Percentiles rank a stretch among this genome's conserved stretches.
These are phyloP conservation scores for Urocyon cinereoargenteus DNA, from an alignment of 2,797 vertebrate species.

Conservation along the genomic window DNA sequence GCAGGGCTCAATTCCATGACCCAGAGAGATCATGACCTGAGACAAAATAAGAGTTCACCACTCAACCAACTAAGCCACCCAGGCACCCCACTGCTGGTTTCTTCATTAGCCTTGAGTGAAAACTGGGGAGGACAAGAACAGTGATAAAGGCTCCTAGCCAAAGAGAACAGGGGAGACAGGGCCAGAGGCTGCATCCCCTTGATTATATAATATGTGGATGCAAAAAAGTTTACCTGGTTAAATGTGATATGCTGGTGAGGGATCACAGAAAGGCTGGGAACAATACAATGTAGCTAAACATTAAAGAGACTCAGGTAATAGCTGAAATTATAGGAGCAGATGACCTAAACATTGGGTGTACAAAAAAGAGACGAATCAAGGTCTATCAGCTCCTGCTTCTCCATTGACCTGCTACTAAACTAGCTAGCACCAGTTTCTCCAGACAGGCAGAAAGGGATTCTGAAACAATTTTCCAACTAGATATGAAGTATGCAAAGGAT, in stretches of 20 bases:
- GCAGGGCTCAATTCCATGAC: not conserved
- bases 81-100: not conserved
- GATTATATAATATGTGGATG: not conserved
- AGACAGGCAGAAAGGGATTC: not conserved
- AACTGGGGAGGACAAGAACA: not conserved
- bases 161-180: conserved; percentile 9
- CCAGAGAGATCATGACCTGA: not conserved
- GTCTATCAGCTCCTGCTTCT: not conserved
- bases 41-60: not conserved
- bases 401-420: not conserved
- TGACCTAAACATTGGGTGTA: not conserved
- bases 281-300: conserved; percentile 5
- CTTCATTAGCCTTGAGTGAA: not conserved
- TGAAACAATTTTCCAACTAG: conserved; percentile 24
- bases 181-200: not conserved
- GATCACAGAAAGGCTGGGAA: not conserved
- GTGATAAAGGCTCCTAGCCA: not conserved
- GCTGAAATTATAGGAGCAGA: not conserved
- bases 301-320: not conserved
- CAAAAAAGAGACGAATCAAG: not conserved
- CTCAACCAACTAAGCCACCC: not conserved
- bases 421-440: not conserved
- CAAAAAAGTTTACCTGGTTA: conserved; percentile 7
- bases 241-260: conserved; percentile 2
- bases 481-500: not conserved